These are phyloP conservation scores for Maccullochella peelii DNA, from an alignment of 2,113 vertebrate genomes.

Conservation along the genomic window DNA sequence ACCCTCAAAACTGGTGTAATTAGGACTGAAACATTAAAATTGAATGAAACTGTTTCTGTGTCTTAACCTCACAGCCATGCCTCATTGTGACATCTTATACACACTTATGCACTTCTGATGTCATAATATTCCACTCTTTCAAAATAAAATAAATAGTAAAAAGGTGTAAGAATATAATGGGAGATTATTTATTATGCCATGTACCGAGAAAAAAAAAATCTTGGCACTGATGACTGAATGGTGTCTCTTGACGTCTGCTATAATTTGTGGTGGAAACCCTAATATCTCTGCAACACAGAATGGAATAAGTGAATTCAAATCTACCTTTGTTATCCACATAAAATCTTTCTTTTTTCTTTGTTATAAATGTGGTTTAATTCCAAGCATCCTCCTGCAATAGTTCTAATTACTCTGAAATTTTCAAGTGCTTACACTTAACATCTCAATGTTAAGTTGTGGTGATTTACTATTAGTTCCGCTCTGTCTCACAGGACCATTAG, in stretches of 20 bases:
- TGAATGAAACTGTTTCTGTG: too few species aligned
- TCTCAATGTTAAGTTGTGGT: not conserved
- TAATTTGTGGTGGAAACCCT: not conserved
- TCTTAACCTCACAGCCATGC: not conserved
- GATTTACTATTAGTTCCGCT: not conserved
- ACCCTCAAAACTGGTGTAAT: not conserved
- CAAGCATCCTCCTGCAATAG: not conserved
- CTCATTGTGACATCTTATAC: not conserved
- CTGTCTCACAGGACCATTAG: constrained; percentile 33
- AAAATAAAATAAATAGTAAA: not conserved
- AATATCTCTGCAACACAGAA: not conserved
- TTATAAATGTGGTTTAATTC: not conserved
- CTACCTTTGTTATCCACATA: not conserved
- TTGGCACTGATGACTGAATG: not conserved
- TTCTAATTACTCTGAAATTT: not conserved
- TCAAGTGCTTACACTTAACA: not conserved
- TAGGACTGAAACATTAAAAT: not conserved
- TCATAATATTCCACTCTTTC: not conserved
- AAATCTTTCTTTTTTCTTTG: not conserved
- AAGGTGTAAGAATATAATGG: too few species aligned
- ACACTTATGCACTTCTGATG: not conserved
- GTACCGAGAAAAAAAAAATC: not conserved
- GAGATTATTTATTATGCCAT: not conserved
- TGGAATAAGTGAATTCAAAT: not conserved
- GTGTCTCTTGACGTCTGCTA: not conserved